Base-by-base conservation (phyloP, 2,888 invertebrate species). In the Coenonympha glycerion region DNA sequence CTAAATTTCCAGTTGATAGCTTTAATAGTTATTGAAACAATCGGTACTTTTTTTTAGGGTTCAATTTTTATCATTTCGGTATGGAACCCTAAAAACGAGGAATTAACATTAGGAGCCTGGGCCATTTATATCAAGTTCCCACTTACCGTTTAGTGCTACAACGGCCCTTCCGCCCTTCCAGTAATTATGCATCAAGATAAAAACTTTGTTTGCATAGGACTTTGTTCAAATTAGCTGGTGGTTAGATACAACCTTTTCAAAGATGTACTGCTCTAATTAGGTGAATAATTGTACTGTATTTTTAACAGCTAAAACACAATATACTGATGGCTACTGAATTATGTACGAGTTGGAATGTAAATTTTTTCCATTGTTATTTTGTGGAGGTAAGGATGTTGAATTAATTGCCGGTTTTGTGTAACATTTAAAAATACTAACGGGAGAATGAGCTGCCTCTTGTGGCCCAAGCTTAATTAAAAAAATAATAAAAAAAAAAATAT, bases 91-190 rank as follows among this genome's bases (percentile, higher is more conserved):
- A n/a, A n/a, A 79, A 82, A 81, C 79, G 79, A 81, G 79, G 73
- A 76, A 80, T 82, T 83, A 82, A 83, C 81, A 80, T 73, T 66
- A 64, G 71, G 72, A 71, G 71, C 74, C 64, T 60, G 62, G 60
- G 66, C 70, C 69, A 78, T 83, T 80, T 78, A 73, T 76, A 71
- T 67, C 63, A 64, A 70, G 71, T 72, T 73, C 68, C 71, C 69
- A 71, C 72, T 76, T 76, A 68, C 71, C 76, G 76, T 76, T 80
- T 79, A 76, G 75, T 76, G 66, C 62, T 64, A 65, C 67, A 68
- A 65, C 69, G 69, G 65, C 68, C 68, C 69, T 70, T 64, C 66
- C 67, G 73, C 71, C 73, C 74, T 69, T 60, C 55, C 60, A 59
- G 66, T 76, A 79, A 79, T 78, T 82, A 79, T 79, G 73, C 73